phyloP scores from a whole-genome alignment of 2,797 vertebrate species.

The Jordanella pulchra region DNA sequence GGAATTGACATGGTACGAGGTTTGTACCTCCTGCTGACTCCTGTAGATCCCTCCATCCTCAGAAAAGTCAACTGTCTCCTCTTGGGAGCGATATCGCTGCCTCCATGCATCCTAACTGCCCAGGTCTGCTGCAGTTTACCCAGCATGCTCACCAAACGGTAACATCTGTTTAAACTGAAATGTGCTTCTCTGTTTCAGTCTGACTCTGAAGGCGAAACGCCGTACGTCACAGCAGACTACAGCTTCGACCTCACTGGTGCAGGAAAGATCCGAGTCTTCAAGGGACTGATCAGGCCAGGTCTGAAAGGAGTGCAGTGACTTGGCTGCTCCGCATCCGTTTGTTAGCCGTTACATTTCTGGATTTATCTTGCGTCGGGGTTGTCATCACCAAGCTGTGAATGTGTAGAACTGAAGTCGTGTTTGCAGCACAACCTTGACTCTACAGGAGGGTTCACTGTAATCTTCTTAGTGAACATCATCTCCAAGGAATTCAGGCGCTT shows the following conservation, averaged over 20 bases:
- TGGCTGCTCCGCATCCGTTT: conserved; percentile 9
- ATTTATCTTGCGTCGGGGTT: conserved; percentile 16
- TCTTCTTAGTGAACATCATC: conserved; percentile 9
- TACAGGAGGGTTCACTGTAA: conserved; percentile 14
- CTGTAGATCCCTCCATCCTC: conserved; percentile 82
- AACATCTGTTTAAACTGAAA: neutral
- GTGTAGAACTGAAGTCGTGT: conserved; percentile 51
- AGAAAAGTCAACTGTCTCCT: conserved; percentile 91
- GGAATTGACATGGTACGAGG: conserved; percentile 88
- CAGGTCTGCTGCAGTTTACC: conserved; percentile 82
- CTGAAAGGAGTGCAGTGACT: conserved; percentile 54
- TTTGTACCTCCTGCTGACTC: conserved; percentile 88
- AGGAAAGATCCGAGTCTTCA: conserved; percentile 85
- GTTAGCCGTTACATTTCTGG: conserved; percentile 27
- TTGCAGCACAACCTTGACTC: conserved; percentile 16
- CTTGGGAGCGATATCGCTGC: conserved; percentile 85
- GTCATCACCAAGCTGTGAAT: conserved; percentile 45
- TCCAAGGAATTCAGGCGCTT: conserved; percentile 8
- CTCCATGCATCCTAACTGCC: conserved; percentile 83
- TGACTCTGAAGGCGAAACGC: conserved; percentile 83
- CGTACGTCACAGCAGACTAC: conserved; percentile 90
- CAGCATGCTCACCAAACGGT: neutral
- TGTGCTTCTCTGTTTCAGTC: conserved; percentile 70
- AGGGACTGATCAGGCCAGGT: conserved; percentile 69
- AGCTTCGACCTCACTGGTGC: conserved; percentile 87